Base-by-base conservation (phyloP, 1,140 invertebrate species). In the Lepidostoma basale region DNA sequence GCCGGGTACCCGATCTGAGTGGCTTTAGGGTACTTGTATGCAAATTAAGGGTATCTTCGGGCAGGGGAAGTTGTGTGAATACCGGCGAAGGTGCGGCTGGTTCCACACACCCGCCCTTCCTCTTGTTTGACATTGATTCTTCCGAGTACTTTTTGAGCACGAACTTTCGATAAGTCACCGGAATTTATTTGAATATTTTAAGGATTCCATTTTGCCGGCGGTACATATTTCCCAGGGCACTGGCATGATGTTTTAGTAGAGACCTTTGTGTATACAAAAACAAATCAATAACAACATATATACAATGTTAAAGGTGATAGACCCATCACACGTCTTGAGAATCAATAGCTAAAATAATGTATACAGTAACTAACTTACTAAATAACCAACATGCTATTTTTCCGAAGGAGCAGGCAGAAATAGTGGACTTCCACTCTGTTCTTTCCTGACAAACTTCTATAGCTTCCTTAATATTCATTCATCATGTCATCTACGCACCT, bases 11-110 rank as follows among this genome's bases (percentile, higher is more conserved):
- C 20, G 22, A 22, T 10, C 33, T 56, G 42, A 59, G 68, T 44
- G 44, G 44, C 54, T 58, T 68, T 62, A 47, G 66, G 36, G 66
- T 30, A 39, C 66, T 60, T 56, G 52, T 71, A 71, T 71, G 69
- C 65, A 71, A 71, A 71, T 71, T 28, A 67, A 71, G 65, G 69
- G 69, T 58, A 40, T 47, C 54, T 36, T 12, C 26, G 69, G 64
- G 47, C 64, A 58, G 54, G 69, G 63, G 58, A 40, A 14, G 45
- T n/a, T 42, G 36, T 23, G 42, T 39, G 45, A 52, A 64, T 45
- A 49, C 12, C 47, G 25, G 47, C 9, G 20, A 64, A 33, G 30
- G 62, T 33, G 40, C 20, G 30, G 18, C 14, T 30, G 26, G 30
- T 42, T 39, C 25, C 39, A n/a, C 62, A 23, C 47, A 23, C 62